Percentiles rank a stretch among this genome's conserved stretches.
phyloP scores from a whole-genome alignment of 2,888 invertebrate species.

The Portevinia maculata region DNA sequence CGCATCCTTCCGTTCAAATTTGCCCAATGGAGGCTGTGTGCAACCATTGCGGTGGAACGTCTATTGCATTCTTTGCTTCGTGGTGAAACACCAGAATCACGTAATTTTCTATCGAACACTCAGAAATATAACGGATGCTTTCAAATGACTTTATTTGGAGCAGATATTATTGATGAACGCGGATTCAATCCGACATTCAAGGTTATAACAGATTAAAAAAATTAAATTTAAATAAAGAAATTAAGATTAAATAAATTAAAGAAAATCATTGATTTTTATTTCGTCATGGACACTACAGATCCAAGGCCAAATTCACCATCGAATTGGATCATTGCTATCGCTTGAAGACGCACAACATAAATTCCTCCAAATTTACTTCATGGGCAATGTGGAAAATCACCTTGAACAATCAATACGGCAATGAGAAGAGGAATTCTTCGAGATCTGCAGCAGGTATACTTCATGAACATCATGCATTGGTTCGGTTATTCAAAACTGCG shows the following conservation, averaged over 20 bases:
- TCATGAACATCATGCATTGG: constrained; percentile 76
- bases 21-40: constrained; percentile 50
- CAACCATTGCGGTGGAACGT: constrained; percentile 9
- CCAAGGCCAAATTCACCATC: neutral
- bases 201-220: constrained; percentile 16
- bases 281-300: neutral
- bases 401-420: constrained; percentile 35
- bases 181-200: constrained; percentile 16
- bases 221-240: neutral
- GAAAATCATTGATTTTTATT: neutral
- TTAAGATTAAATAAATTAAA: constrained; percentile 2
- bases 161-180: constrained; percentile 20
- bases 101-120: constrained; percentile 34
- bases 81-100: constrained; percentile 42
- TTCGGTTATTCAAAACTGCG: constrained; percentile 75
- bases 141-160: constrained; percentile 36
- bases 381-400: constrained; percentile 32
- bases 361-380: neutral
- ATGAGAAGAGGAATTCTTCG: constrained; percentile 76
- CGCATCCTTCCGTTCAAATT: constrained; percentile 2
- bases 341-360: neutral
- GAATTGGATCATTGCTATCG: neutral
- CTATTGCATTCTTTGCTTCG: constrained; percentile 13
- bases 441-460: constrained; percentile 74
- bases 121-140: constrained; percentile 30